Base-by-base conservation (phyloP, 1,140 invertebrate species). In the Grapholita molesta region DNA sequence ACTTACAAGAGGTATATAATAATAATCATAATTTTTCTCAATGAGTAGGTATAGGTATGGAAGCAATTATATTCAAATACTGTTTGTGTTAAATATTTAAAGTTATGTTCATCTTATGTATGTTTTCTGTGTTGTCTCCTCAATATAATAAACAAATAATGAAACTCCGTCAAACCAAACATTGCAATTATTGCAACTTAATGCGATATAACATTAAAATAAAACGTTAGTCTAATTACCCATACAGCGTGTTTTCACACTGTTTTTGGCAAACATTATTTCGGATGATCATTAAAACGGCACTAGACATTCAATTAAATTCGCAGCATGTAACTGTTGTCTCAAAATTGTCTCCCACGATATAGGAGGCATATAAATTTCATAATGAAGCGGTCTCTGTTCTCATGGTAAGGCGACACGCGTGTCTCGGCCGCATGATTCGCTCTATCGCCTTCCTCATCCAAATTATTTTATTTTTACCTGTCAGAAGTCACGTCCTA, bases 321-420 rank as follows among this genome's bases (percentile, higher is more conserved):
- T 15, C 32, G 55, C n/a, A 15, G 55, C 25, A 61, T 2, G 21
- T 57, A 57, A 57, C 24, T 28, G 25, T 61, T 30, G 5, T 28
- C 23, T 61, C 55, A 32, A 57, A 65, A 73, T 64, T 67, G 66
- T 67, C 70, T 85, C 82, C 78, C 83, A 84, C 79, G 80, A 71
- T 64, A 68, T 66, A 53, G 61, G 66, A 55, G 55, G 48, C 52
- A 65, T 73, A 64, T 77, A 71, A 70, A 78, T 79, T 76, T 79
- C 76, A 75, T 80, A 82, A 74, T 77, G 67, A 78, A 80, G 66
- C 24, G 83, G 86, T 88, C 84, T 83, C 85, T 84, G 83, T 88
- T 89, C 85, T 82, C 85, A 86, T 81, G 76, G 85, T 86, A 89
- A 89, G 67, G 71, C 71, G 83, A 88, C 80, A 86, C 77, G 74